Evolutionary conservation across 2,113 vertebrate genomes (phyloP), one percentile per base, ranked within the genome.

Genomic region (Hirundichthys speculiger): DNA sequence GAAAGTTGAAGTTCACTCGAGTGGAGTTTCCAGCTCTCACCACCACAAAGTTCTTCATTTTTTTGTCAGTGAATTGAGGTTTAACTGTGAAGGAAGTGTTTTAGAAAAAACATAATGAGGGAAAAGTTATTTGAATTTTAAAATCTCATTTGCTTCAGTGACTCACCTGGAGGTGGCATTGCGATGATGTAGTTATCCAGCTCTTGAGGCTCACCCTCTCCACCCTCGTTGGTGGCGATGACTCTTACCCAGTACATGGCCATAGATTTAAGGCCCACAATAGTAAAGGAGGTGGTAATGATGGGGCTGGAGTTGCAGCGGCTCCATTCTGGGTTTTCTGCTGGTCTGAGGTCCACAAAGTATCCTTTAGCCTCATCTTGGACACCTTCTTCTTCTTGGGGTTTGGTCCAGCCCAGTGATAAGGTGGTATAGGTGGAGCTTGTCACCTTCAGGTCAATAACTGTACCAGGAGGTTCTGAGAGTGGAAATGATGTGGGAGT

Each of bases 381-480:
- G 45, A 87, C 80, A n/a, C 87, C 91, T 0, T 88, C 64, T 53
- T 90, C 76, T 0, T 77, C 21, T n/a, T 91, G 91, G 3, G 96
- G 94, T 78, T 76, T 89, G 39, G 43, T 91, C 97, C 97, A 98
- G 30, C 91, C 88, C 77, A 98, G 75, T 39, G 91, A 92, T 73
- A 98, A 77, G 30, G 90, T 95, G 56, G 74, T 92, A 75, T 92
- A 89, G 10, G 92, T 84, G 0, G 93, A 95, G 75, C 93, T 93
- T 34, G 90, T 94, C 85, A 96, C 94, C 83, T 89, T 94, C 25
- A 97, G 90, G 56, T 94, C 93, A 47, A 53, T 79, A 64, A 96
- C 93, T 54, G 88, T 90, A 56, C 94, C 95, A 10, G 93, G 95
- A 61, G 86, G 82, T 78, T 94, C 97, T 98, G 87, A 14, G 52